Conservation (phyloP, 2,113 vertebrate species). For the Anas platyrhynchos region DNA sequence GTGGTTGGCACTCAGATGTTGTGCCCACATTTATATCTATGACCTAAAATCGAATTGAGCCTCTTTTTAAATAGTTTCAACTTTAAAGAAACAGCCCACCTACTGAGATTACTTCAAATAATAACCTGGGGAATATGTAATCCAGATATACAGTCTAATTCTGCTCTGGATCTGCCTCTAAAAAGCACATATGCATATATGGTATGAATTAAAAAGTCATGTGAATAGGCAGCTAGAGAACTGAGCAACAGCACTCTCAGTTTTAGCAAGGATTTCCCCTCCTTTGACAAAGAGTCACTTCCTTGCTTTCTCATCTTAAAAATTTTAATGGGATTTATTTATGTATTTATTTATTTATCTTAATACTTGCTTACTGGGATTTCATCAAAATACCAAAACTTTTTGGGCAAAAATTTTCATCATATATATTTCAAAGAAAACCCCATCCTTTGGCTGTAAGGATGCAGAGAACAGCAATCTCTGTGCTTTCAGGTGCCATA, state of each 20-base stretch:
- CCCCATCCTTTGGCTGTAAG: neutral
- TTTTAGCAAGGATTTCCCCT: neutral
- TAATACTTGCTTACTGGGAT: neutral
- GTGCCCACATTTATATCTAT: neutral
- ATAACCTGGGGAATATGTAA: neutral
- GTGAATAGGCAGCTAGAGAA: neutral
- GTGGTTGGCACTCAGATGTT: neutral
- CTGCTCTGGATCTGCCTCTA: neutral
- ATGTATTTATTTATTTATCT: neutral
- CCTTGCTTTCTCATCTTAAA: neutral
- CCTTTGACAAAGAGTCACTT: neutral
- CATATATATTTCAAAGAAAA: neutral
- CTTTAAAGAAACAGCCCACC: neutral
- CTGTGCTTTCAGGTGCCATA: neutral
- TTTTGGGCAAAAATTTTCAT: neutral
- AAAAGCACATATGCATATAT: neutral
- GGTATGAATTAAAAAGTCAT: neutral
- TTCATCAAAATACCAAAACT: neutral
- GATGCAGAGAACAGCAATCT: neutral
- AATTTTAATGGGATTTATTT: neutral
- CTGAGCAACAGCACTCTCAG: neutral
- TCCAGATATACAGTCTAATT: neutral
- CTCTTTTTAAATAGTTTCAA: neutral
- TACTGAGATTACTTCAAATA: neutral
- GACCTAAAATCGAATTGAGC: neutral